Base-by-base conservation (phyloP, 2,888 invertebrate species). In the Ecliptopera silaceata region DNA sequence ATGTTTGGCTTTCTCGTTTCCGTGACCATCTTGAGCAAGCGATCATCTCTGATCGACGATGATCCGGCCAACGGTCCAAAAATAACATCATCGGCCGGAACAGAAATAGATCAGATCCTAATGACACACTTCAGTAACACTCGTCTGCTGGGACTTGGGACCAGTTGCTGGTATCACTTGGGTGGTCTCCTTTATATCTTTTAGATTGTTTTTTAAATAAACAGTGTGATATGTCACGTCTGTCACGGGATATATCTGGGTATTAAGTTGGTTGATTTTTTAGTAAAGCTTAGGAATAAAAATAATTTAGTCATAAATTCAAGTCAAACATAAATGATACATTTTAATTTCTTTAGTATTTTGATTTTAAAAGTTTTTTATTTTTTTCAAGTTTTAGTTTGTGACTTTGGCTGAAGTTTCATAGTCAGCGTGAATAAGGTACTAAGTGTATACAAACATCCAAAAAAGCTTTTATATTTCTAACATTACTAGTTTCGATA, bases 81-180 rank as follows among this genome's bases (percentile, higher is more conserved):
- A 70, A 76, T 74, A 78, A 69, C 67, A 65, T 49, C 65, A 67
- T 74, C 69, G 68, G 17, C 36, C n/a, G 4, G 44, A 61, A 75
- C 78, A 61, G 72, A 84, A 85, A 87, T 88, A 86, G 83, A 81
- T 79, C 69, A 67, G 77, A 82, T 79, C 81, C 82, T 79, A 83
- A 86, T 86, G 86, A 86, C 86, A 86, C 80, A 84, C 80, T 82
- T 85, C 80, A 80, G 75, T 78, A 75, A 62, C 74, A 65, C 71
- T 72, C 59, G 68, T 65, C 54, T 77, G 74, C 55, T 77, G 74
- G 74, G 75, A 74, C n/a, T 70, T 66, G 70, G 59, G 62, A 63
- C 63, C 65, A 69, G 82, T 83, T 80, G 66, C 60, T 61, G 81
- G 80, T 82, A 80, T 77, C 68, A 54, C 75, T 67, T 75, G 84